phyloP scores from a whole-genome alignment of 2,888 invertebrate species.

The Tinea trinotella region DNA sequence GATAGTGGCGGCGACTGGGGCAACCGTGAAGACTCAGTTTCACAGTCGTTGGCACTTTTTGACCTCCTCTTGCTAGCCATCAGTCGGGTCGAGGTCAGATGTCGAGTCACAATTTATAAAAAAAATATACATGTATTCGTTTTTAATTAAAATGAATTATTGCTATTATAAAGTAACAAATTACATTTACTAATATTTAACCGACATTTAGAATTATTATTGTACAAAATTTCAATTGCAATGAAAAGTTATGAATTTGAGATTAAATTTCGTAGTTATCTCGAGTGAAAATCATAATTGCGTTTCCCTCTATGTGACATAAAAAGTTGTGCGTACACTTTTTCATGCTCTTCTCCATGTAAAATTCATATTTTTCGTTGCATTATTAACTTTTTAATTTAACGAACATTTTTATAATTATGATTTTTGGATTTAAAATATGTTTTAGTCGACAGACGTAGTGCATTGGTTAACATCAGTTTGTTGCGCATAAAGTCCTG shows the following conservation, averaged over 20 bases:
- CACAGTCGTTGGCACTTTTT: no score
- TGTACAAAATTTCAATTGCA: conserved; percentile 20
- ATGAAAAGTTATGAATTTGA: conserved; percentile 20
- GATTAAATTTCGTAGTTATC: conserved; percentile 10
- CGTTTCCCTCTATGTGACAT: conserved; percentile 1
- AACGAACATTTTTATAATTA: not conserved
- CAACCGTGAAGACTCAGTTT: no score
- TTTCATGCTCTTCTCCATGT: conserved; percentile 2
- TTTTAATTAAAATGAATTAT: no score
- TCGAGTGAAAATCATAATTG: conserved; percentile 14
- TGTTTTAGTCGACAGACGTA: not conserved
- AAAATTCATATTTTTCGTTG: conserved; percentile 4
- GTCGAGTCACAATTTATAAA: no score
- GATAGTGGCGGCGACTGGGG: no score
- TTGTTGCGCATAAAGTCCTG: no score
- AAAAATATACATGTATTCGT: no score
- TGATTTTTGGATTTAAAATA: not conserved
- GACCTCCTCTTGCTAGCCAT: no score
- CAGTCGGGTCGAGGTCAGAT: no score
- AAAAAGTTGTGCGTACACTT: not conserved
- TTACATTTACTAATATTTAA: no score
- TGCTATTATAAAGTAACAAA: no score
- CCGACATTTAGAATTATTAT: no score
- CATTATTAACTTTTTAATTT: not conserved
- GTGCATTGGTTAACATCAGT: conserved; percentile 19